Evolutionary conservation across 2,113 vertebrate species (phyloP), one percentile per base, ranked within the genome.

Genomic region (Cepphus grylle): DNA sequence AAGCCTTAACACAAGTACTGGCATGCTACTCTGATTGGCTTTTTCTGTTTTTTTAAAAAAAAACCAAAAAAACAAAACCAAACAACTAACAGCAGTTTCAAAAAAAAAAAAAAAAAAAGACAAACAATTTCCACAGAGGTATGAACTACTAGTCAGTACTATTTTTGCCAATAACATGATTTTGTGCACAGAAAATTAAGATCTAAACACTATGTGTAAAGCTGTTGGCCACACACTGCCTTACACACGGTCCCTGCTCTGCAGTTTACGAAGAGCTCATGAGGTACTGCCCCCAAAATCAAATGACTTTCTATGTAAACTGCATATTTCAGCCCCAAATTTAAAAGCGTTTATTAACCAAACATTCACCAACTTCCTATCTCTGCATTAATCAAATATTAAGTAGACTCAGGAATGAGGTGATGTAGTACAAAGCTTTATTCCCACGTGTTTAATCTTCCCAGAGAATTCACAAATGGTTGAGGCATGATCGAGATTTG

Each of bases 371-470:
- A 86, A 29, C 80, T 72, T 88, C 55, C 76, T 91, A 86, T 94
- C 72, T 95, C 86, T 76, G 55, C 65, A 63, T 91, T 92, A 94
- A 94, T 92, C 72, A 94, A 84, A 67, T 90, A 81, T 30, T 78
- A 90, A 88, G 25, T 18, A 67, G 86, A 63, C 69, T 86, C 61
- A 88, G 70, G 91, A 95, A 94, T 58, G 65, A 94, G 76, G 84
- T 87, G 36, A 80, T 56, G 65, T 49, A 69, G 82, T 56, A 72
- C 4, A 63, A 93, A 86, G 43, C 86, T 91, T 95, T 88, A 95
- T 86, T 92, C 83, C 69, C 61, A 72, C 0, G 0, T 78, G 85
- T 88, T 93, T 76, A 34, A 89, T 87, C 69, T 94, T 74, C 61
- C 52, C 38, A 26, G 72, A 72, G 73, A 93, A 84, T 84, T 91